phyloP scores from a whole-genome alignment of 2,797 vertebrate species.

The Phalloptychus januarius region DNA sequence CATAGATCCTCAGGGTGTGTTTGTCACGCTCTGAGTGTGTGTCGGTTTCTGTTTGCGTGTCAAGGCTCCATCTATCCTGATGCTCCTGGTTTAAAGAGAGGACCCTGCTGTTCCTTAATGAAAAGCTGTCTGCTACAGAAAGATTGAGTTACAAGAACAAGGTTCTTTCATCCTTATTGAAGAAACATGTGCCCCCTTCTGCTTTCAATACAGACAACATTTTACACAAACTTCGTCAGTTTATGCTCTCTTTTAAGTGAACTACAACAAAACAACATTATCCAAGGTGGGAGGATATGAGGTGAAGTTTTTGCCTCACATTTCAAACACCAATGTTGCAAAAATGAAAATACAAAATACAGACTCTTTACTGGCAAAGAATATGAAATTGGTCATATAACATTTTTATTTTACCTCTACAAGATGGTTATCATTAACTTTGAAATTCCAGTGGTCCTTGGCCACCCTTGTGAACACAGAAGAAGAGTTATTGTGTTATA shows the following conservation, averaged over 20 bases:
- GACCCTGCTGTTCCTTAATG: slow-evolving; percentile 83
- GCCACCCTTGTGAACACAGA: not conserved
- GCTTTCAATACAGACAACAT: slow-evolving; percentile 31
- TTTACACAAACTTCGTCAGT: slow-evolving; percentile 27
- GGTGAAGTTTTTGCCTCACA: slow-evolving; percentile 19
- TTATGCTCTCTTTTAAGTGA: slow-evolving; percentile 3
- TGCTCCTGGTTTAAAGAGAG: slow-evolving; percentile 76
- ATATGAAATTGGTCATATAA: not conserved
- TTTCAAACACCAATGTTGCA: slow-evolving; percentile 18
- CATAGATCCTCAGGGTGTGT: slow-evolving; percentile 14
- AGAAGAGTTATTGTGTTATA: not conserved
- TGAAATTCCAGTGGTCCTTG: not conserved
- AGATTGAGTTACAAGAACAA: slow-evolving; percentile 82
- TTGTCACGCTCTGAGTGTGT: slow-evolving; percentile 35
- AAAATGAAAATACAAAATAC: not conserved
- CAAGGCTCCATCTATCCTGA: slow-evolving; percentile 78
- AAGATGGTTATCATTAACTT: not conserved
- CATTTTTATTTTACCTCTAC: not conserved
- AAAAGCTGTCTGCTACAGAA: slow-evolving; percentile 81
- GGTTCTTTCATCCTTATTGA: slow-evolving; percentile 86
- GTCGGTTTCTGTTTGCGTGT: slow-evolving; percentile 75
- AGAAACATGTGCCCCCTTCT: slow-evolving; percentile 78
- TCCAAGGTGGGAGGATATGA: slow-evolving; percentile 8
- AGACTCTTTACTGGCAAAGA: not conserved
- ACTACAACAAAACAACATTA: slow-evolving; percentile 8